phyloP scores from a whole-genome alignment of 2,113 vertebrate species.

The Cyanoliseus patagonus region DNA sequence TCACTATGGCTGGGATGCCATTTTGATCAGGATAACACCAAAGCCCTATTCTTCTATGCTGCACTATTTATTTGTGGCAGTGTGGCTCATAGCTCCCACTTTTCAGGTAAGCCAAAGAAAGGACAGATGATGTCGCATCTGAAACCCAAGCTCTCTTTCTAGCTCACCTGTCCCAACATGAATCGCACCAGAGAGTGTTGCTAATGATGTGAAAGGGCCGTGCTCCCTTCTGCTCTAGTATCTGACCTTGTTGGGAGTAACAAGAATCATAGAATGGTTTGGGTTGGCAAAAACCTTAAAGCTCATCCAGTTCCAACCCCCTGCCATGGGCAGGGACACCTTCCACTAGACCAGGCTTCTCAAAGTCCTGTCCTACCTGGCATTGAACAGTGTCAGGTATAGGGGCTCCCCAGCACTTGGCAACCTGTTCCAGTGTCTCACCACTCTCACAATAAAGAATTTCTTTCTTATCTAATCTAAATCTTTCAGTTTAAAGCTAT shows the following conservation, averaged over 20 bases:
- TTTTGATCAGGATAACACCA: not conserved
- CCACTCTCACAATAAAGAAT: not conserved
- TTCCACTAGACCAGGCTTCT: not conserved
- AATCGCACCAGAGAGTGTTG: not conserved
- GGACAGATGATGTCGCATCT: not conserved
- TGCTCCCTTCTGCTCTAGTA: not conserved
- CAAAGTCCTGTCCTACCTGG: not conserved
- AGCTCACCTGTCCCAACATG: not conserved
- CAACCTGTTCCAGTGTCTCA: not conserved
- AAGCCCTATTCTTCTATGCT: not conserved
- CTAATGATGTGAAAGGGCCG: not conserved
- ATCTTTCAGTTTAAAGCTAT: not conserved
- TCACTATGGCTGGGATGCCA: fast-evolving
- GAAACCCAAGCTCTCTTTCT: not conserved
- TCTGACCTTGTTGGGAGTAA: not conserved
- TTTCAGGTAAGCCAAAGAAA: not conserved
- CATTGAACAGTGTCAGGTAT: not conserved
- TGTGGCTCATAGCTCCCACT: not conserved
- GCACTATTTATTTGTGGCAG: fast-evolving
- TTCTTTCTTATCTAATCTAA: not conserved
- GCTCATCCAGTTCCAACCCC: not conserved
- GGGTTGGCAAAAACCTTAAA: not conserved
- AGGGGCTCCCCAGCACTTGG: not conserved
- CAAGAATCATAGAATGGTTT: not conserved
- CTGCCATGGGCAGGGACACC: not conserved